Base-by-base conservation (phyloP, 1,140 invertebrate species). In the Eumaeus atala region DNA sequence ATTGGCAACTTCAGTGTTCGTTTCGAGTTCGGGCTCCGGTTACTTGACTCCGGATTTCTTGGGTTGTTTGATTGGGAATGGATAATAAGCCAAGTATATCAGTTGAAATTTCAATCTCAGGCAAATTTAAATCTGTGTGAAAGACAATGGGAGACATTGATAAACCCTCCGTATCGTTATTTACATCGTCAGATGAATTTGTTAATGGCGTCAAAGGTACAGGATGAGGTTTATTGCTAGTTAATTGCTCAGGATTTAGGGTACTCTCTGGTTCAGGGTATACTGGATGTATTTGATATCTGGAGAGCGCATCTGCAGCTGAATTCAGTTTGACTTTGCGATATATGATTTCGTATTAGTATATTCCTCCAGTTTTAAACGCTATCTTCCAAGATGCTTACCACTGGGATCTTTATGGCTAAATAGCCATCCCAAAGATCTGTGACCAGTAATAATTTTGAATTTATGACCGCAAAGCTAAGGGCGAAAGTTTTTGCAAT, bases 21-120 rank as follows among this genome's bases (percentile, higher is more conserved):
- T n/a, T n/a, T 37, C 11, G 12, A 17, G 28, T 40, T 58, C 42
- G 1, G 36, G 34, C 18, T 48, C 51, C 38, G 42, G 42, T 4
- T 51, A 28, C 10, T 4, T 10, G 67, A 67, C n/a, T 51, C n/a
- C 77, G 35, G 2, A 51, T 74, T 82, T 16, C 8, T 9, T 14
- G 38, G 38, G 38, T 16, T 40, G 12, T 38, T 5, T 10, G 12
- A n/a, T 38, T 38, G 5, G 10, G 36, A n/a, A n/a, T 38, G 36
- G 4, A 38, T 9, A 38, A 4, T 38, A 38, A n/a, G 0, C 5
- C 16, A n/a, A n/a, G 12, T 8, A n/a, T 12, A 6, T 14, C 16
- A 11, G 38, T 40, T 40, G 38, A 40, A 40, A 14, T n/a, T 40
- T 40, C 9, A 4, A 14, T n/a, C 1, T 40, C 12, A 6, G 9